Base-by-base conservation (phyloP, 2,888 invertebrate species). In the Kuschelorhynchus macadamiae region DNA sequence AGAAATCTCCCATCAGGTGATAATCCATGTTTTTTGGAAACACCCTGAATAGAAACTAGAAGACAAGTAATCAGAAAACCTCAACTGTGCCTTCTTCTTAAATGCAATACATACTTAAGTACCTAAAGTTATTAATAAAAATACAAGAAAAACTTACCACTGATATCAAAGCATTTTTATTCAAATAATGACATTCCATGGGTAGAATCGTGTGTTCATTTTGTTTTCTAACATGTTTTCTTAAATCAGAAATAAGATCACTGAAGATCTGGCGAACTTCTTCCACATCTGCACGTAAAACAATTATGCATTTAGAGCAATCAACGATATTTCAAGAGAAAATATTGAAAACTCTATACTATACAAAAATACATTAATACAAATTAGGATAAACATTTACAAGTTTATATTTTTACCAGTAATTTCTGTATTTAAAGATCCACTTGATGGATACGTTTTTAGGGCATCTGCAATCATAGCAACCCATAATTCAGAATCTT, bases 401-500 rank as follows among this genome's bases (percentile, higher is more conserved):
- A 3, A 25, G 25, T 25, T 25, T 25, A 25, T 5, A 25, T 25
- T 7, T 25, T 3, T 57, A 68, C 68, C 68, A 52, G 91, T 87
- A 78, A 96, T 92, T 84, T 96, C 94, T 33, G 95, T 93, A 81
- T 96, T 97, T 62, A 97, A 88, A 32, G 93, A 92, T 21, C 96
- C 96, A 0, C 92, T 91, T 0, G 93, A 90, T 0, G 98, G 97
- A 81, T 94, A 96, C 0, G 96, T 95, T 82, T 95, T 95, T 86
- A 98, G 91, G 72, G 96, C 93, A 85, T 98, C 97, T 1, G 95
- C 97, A 73, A 98, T 86, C 95, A 97, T 97, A 3, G 96, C 94
- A 32, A 98, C 98, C 98, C 98, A 98, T 76, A 97, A 88, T 82
- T 98, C 98, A 8, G 95, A 93, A 85, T 98, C 97, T 77, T 93